phyloP scores from a whole-genome alignment of 2,888 invertebrate genomes.

The Ophion ventricosus region DNA sequence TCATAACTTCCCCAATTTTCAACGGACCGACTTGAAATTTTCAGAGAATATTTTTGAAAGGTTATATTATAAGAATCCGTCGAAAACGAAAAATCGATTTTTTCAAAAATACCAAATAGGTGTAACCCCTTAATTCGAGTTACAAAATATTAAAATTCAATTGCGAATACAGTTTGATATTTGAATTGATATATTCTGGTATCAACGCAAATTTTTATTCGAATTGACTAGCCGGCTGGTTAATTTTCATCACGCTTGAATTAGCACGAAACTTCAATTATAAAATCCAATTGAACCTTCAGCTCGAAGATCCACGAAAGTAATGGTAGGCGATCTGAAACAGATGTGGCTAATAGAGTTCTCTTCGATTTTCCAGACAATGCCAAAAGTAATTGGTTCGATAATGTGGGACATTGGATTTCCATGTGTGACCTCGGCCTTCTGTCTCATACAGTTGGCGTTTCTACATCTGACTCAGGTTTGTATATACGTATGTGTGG shows the following conservation, averaged over 20 bases:
- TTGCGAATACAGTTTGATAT: neutral
- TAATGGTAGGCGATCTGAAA: neutral
- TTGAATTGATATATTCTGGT: neutral
- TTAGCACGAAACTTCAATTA: neutral
- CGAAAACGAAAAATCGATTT: too few species aligned
- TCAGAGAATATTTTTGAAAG: too few species aligned
- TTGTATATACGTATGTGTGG: conserved; percentile 77
- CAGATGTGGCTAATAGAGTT: conserved; percentile 14
- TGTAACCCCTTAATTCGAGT: neutral
- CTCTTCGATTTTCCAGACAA: conserved; percentile 76
- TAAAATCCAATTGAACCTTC: conserved; percentile 3
- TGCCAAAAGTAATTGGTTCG: conserved; percentile 84
- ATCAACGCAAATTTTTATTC: neutral
- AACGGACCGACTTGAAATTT: too few species aligned
- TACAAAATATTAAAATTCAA: neutral
- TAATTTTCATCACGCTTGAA: neutral
- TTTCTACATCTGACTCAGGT: conserved; percentile 85
- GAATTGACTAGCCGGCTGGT: neutral
- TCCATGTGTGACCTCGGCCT: conserved; percentile 85
- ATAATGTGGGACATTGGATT: conserved; percentile 85
- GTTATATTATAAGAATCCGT: too few species aligned
- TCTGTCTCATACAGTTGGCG: conserved; percentile 85
- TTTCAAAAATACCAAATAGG: too few species aligned
- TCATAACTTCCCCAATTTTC: too few species aligned
- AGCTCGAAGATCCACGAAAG: neutral